Percentiles rank a stretch among this genome's conserved stretches.
phyloP scores from a whole-genome alignment of 2,888 invertebrate genomes.

The Ophion costatus region DNA sequence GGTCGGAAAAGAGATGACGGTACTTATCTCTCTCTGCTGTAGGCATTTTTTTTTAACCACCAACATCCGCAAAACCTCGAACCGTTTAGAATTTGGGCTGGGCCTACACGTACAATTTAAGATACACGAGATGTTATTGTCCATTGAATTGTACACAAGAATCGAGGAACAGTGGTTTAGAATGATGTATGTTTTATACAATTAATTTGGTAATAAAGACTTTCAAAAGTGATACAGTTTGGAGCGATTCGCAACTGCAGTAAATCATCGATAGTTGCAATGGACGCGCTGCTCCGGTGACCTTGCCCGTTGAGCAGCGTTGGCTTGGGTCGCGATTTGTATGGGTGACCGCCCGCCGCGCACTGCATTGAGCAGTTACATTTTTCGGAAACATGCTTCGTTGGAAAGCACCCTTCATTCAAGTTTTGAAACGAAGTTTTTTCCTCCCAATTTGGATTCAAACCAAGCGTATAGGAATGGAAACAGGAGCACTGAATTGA shows the following conservation, averaged over 20 bases:
- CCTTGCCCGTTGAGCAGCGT: no score
- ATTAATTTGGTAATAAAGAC: conserved; percentile 82
- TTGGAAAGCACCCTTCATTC: no score
- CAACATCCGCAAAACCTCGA: conserved; percentile 46
- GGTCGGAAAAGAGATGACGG: conserved; percentile 42
- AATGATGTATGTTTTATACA: conserved; percentile 82
- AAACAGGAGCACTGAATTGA: no score
- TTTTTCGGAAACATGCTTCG: no score
- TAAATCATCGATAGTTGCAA: not conserved
- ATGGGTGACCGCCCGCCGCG: no score
- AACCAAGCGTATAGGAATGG: no score
- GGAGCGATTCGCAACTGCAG: not conserved
- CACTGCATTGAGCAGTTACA: no score
- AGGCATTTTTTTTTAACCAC: conserved; percentile 30
- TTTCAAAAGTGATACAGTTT: conserved; percentile 71
- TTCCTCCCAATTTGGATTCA: no score
- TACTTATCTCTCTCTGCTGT: conserved; percentile 49
- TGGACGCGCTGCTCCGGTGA: no score
- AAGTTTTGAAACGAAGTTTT: no score
- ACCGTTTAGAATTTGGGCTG: conserved; percentile 75
- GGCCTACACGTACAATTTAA: conserved; percentile 77
- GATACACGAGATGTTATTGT: conserved; percentile 76
- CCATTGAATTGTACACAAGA: conserved; percentile 77
- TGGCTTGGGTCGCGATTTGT: no score
- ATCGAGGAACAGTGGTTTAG: conserved; percentile 77